phyloP scores from a whole-genome alignment of 2,113 vertebrate species.

The Trichomycterus rosablanca region DNA sequence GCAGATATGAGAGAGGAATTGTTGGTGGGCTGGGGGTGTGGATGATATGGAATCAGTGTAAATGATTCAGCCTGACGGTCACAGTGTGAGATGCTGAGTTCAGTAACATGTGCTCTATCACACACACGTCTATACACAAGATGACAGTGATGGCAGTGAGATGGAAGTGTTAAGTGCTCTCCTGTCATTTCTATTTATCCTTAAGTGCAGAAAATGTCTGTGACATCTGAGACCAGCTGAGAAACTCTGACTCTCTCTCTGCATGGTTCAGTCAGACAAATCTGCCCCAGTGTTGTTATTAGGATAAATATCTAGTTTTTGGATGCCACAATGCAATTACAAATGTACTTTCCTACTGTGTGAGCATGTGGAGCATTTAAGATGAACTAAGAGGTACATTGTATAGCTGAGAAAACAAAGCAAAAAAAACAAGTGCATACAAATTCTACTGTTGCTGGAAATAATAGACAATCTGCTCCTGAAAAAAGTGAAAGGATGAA shows the following conservation, averaged over 20 bases:
- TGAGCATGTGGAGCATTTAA: too few relatives aligned
- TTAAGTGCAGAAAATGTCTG: conserved; percentile 37
- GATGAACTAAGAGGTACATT: too few relatives aligned
- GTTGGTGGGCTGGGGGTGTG: too few relatives aligned
- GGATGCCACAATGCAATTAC: too few relatives aligned
- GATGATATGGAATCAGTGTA: background rate
- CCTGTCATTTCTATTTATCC: conserved; percentile 49
- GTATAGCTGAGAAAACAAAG: too few relatives aligned
- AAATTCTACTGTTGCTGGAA: conserved; percentile 29
- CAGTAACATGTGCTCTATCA: conserved; percentile 12
- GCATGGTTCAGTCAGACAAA: conserved; percentile 1
- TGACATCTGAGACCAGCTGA: conserved; percentile 38
- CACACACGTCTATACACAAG: background rate
- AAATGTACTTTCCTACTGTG: too few relatives aligned
- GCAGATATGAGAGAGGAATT: too few relatives aligned
- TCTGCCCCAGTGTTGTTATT: too few relatives aligned
- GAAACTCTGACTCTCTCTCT: background rate
- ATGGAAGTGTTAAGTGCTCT: conserved; percentile 45
- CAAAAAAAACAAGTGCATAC: too few relatives aligned
- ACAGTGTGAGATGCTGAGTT: background rate
- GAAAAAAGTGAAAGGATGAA: too few relatives aligned
- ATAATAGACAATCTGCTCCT: too few relatives aligned
- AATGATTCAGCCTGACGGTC: background rate
- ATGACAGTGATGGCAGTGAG: conserved; percentile 5
- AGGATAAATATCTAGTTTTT: too few relatives aligned